Evolutionary conservation across 1,140 invertebrate species (phyloP).

Genomic region (Brevipalpus yothersi): DNA sequence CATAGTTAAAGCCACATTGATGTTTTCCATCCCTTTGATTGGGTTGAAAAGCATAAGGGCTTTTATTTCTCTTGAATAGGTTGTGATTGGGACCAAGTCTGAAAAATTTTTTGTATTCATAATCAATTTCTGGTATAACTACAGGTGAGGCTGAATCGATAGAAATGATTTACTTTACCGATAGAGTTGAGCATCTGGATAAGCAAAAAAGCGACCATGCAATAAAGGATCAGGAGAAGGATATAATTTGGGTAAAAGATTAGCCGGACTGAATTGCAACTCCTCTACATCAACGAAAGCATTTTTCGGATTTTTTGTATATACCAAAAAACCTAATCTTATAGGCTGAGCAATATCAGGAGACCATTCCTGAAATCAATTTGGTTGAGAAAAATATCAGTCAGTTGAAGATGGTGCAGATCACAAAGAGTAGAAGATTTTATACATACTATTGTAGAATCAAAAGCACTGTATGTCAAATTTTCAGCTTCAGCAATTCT

Average conservation of each 20-base stretch:
- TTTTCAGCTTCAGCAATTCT: constrained; percentile 9
- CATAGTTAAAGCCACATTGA: constrained; percentile 58
- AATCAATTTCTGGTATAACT: neutral
- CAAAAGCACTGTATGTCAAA: neutral
- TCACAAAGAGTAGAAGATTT: constrained; percentile 29
- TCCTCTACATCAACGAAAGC: constrained; percentile 84
- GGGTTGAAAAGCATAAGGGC: too few species aligned
- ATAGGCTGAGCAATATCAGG: constrained; percentile 65
- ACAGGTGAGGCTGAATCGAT: constrained; percentile 23
- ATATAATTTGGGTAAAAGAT: constrained; percentile 72
- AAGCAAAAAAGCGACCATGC: constrained; percentile 62
- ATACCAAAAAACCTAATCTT: constrained; percentile 62
- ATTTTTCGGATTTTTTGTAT: constrained; percentile 69
- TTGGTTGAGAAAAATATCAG: too few species aligned
- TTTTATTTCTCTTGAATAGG: neutral
- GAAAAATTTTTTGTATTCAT: neutral
- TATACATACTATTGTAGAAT: constrained; percentile 27
- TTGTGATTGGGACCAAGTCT: too few species aligned
- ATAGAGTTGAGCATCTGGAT: constrained; percentile 79
- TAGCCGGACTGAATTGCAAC: constrained; percentile 69
- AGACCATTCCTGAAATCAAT: constrained; percentile 34
- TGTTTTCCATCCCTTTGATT: neutral
- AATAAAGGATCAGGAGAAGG: constrained; percentile 85
- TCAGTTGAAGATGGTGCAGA: neutral
- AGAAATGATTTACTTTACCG: constrained; percentile 20